These are phyloP conservation scores for Alethe castanea DNA, from an alignment of 2,113 vertebrate genomes.

Conservation along the genomic window DNA sequence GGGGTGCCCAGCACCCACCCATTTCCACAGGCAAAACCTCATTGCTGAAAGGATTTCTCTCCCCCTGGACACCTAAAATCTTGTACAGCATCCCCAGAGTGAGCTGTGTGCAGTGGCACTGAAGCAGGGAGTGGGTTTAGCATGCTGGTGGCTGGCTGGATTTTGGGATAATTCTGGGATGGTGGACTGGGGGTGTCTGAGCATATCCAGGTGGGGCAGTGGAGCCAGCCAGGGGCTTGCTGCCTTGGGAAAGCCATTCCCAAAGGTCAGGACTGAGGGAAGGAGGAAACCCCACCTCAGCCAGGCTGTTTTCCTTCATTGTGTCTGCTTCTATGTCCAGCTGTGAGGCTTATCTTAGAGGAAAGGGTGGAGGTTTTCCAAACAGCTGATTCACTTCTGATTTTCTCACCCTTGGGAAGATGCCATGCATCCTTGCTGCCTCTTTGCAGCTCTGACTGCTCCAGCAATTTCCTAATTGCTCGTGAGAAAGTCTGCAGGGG, in stretches of 20 bases:
- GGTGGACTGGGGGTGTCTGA: not conserved
- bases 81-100: not conserved
- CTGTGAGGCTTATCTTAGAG: not conserved
- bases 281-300: not conserved
- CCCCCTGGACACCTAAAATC: not conserved
- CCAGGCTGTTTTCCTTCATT: not conserved
- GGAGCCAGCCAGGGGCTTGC: not conserved
- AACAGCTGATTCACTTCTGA: not conserved
- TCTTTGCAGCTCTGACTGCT: not conserved
- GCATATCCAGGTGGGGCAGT: not conserved
- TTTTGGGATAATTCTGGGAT: not conserved
- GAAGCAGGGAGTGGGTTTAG: rapidly evolving
- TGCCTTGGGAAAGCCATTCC: not conserved
- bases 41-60: not conserved
- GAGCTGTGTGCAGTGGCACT: rapidly evolving
- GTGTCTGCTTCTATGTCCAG: not conserved
- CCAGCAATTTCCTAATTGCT: not conserved
- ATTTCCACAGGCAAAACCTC: not conserved
- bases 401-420: not conserved
- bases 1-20: not conserved
- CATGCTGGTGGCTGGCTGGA: not conserved
- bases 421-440: not conserved
- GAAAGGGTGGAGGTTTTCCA: slow-evolving; percentile 39
- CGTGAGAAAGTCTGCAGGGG: not conserved
- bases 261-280: not conserved